Conservation (phyloP, 2,797 vertebrate species). For the Siniperca obscura region DNA sequence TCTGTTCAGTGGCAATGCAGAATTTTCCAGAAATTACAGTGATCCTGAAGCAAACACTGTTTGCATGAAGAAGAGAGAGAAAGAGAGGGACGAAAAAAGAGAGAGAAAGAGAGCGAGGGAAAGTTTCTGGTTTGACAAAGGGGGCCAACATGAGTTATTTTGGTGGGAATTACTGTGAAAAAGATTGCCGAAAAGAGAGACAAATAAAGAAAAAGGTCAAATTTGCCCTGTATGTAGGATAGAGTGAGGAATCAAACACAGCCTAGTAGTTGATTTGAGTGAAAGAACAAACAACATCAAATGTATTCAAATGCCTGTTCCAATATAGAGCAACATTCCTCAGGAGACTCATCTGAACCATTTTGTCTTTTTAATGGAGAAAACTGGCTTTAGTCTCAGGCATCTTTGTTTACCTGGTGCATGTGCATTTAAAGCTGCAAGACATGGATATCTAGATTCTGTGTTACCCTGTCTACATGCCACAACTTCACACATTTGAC, state of each 20-base stretch:
- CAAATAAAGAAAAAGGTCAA: slow-evolving; percentile 50
- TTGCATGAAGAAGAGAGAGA: slow-evolving; percentile 57
- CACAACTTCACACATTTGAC: slow-evolving; percentile 39
- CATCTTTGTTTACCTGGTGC: slow-evolving; percentile 57
- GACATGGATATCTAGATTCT: slow-evolving; percentile 44
- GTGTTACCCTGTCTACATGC: slow-evolving; percentile 25
- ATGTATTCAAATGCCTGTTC: slow-evolving; percentile 58
- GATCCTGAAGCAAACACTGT: slow-evolving; percentile 64
- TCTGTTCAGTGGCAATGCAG: slow-evolving; percentile 82
- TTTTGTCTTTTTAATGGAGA: slow-evolving; percentile 60
- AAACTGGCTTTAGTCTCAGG: slow-evolving; percentile 64
- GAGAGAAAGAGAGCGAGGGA: slow-evolving; percentile 36
- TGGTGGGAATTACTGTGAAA: slow-evolving; percentile 40
- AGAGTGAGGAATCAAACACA: slow-evolving; percentile 53
- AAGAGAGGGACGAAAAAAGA: slow-evolving; percentile 30
- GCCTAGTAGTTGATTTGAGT: slow-evolving; percentile 38
- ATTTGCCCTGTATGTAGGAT: slow-evolving; percentile 59
- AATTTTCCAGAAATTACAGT: slow-evolving; percentile 71
- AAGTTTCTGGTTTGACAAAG: slow-evolving; percentile 60
- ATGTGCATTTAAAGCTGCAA: slow-evolving; percentile 57
- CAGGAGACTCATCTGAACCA: slow-evolving; percentile 76
- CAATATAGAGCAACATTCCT: slow-evolving; percentile 68
- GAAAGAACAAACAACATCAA: slow-evolving; percentile 46
- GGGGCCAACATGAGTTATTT: slow-evolving; percentile 59
- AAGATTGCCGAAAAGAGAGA: slow-evolving; percentile 48